Percentiles rank a stretch among this genome's conserved stretches.
These are phyloP conservation scores for Dryocosmus kuriphilus DNA, from an alignment of 2,888 invertebrate genomes.

Conservation along the genomic window DNA sequence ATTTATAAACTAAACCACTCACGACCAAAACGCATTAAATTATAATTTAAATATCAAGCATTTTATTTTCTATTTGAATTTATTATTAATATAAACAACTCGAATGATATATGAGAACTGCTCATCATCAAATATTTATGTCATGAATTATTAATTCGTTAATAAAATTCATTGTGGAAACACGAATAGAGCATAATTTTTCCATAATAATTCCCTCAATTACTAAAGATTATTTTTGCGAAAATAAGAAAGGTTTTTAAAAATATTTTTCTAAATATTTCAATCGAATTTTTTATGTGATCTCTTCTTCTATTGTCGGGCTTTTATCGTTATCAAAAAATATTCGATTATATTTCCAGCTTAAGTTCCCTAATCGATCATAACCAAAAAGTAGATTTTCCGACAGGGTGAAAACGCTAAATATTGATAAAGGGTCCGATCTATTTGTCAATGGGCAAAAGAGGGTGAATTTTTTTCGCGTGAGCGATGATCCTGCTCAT, in stretches of 20 bases:
- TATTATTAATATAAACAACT: background rate
- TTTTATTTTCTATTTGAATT: background rate
- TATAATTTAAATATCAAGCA: conserved; percentile 11
- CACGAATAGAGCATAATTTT: background rate
- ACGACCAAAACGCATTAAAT: background rate
- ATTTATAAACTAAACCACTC: background rate
- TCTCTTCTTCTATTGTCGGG: background rate
- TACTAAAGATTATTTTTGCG: no score
- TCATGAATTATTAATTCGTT: conserved; percentile 3
- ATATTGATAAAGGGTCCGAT: conserved; percentile 50
- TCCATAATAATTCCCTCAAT: background rate
- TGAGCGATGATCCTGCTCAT: background rate
- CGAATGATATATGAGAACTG: background rate
- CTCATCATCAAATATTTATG: conserved; percentile 9
- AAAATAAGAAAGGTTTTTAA: no score
- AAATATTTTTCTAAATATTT: no score
- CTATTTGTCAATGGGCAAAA: conserved; percentile 13
- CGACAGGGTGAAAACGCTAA: conserved; percentile 45
- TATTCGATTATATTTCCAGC: background rate
- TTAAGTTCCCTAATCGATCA: background rate
- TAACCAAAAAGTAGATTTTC: background rate
- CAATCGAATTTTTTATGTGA: background rate
- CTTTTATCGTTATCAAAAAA: background rate
- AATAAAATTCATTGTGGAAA: background rate
- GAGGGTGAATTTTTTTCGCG: conserved; percentile 16